Evolutionary conservation across 2,113 vertebrate species (phyloP).

Genomic region (Anthoscopus minutus): DNA sequence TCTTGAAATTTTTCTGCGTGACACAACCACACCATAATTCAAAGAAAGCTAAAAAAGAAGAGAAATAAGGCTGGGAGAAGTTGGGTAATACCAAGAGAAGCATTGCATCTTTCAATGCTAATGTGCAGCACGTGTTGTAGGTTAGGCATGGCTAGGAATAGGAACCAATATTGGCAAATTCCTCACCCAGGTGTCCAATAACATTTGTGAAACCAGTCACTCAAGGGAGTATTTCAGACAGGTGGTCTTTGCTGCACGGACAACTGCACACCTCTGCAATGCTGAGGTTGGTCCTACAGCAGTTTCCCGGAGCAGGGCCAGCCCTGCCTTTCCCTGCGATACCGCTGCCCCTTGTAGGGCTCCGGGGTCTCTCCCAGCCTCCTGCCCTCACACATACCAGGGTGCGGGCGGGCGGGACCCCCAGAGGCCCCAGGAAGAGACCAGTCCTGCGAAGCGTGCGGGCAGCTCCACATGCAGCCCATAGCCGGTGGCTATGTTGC

Average conservation of each 20-base stretch:
- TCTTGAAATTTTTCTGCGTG: background rate
- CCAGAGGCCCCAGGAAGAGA: background rate
- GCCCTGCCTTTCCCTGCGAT: background rate
- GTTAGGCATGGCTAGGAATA: background rate
- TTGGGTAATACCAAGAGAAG: accelerated
- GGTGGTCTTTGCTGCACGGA: background rate
- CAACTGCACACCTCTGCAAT: background rate
- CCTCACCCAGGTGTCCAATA: accelerated
- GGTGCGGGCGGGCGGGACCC: background rate
- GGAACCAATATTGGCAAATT: background rate
- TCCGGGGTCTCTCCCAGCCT: background rate
- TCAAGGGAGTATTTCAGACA: accelerated
- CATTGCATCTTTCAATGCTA: background rate
- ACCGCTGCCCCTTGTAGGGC: background rate
- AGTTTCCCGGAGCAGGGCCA: background rate
- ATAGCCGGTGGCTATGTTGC: background rate
- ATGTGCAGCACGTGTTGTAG: background rate
- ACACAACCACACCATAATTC: background rate
- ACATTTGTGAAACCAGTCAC: background rate
- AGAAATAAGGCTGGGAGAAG: background rate
- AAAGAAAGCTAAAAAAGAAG: background rate
- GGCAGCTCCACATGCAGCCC: background rate
- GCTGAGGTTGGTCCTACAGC: background rate
- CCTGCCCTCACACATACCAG: accelerated
- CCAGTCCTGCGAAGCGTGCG: too few relatives aligned